Evolutionary conservation across 2,797 vertebrate genomes (phyloP).

Genomic region (Sylvia borin): DNA sequence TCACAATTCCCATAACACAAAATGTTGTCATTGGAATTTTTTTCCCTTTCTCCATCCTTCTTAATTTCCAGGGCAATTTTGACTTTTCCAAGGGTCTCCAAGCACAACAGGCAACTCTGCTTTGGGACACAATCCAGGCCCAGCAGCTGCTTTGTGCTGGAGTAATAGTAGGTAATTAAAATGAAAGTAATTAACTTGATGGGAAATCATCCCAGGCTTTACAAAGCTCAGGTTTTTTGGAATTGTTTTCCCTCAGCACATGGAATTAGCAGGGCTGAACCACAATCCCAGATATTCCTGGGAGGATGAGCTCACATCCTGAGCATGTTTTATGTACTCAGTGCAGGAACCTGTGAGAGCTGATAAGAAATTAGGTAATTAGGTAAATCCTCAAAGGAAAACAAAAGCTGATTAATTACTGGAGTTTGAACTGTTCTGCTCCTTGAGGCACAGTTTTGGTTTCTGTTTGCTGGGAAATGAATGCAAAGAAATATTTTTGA

Average conservation of each 20-base stretch:
- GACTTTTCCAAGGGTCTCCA: neutral
- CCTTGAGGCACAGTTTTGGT: neutral
- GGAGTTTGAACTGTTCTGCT: rapidly evolving
- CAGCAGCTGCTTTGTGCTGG: neutral
- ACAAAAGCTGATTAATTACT: neutral
- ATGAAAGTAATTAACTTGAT: neutral
- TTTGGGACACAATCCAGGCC: neutral
- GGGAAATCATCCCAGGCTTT: neutral
- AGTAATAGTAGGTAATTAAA: neutral
- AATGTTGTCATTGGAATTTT: neutral
- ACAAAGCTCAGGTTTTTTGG: neutral
- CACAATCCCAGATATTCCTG: neutral
- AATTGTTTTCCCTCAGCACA: neutral
- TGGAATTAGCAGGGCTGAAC: neutral
- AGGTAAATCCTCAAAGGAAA: neutral
- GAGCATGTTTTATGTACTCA: rapidly evolving
- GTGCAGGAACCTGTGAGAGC: neutral
- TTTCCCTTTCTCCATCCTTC: neutral
- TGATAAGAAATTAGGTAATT: neutral
- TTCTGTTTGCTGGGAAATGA: neutral
- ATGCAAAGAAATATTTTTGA: neutral
- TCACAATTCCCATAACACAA: neutral
- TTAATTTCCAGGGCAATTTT: neutral
- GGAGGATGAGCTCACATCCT: neutral
- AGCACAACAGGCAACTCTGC: rapidly evolving